Conservation (phyloP, 2,888 invertebrate species). For the Drosophila rubida region DNA sequence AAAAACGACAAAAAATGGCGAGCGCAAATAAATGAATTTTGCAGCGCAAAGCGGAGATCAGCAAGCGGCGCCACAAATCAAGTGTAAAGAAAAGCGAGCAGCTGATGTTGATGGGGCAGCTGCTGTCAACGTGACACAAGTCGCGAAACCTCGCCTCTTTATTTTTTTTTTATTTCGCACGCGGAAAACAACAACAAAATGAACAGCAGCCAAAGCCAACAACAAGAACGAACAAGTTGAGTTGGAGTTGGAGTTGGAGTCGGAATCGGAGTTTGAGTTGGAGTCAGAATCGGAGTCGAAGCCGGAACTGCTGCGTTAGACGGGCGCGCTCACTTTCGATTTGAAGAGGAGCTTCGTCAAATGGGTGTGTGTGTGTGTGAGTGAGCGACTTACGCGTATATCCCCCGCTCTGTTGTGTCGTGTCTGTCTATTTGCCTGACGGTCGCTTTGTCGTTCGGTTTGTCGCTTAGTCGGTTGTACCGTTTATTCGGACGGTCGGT, state of each 20-base stretch:
- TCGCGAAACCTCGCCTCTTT: constrained; percentile 44
- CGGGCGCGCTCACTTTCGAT: constrained; percentile 55
- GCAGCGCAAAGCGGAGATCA: constrained; percentile 29
- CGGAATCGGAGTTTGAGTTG: not conserved
- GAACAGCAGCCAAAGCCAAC: too few species aligned
- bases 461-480: constrained; percentile 1
- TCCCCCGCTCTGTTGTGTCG: not conserved
- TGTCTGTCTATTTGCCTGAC: not conserved
- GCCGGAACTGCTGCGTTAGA: constrained; percentile 7
- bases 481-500: constrained; percentile 2
- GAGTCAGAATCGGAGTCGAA: not conserved
- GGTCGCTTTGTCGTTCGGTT: not conserved
- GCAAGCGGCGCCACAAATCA: constrained; percentile 53
- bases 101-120: constrained; percentile 38
- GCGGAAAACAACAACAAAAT: not conserved
- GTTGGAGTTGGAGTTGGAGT: not conserved
- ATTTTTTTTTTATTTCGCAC: not conserved
- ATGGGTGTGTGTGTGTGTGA: constrained; percentile 11
- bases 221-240: not conserved
- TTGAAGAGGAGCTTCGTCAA: constrained; percentile 52
- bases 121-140: constrained; percentile 20
- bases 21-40: constrained; percentile 35
- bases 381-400: constrained; percentile 3
- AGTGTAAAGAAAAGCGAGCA: constrained; percentile 31
- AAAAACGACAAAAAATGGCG: not conserved